Base-by-base conservation (phyloP, 2,888 invertebrate genomes). In the Leptarthrus brevirostris region DNA sequence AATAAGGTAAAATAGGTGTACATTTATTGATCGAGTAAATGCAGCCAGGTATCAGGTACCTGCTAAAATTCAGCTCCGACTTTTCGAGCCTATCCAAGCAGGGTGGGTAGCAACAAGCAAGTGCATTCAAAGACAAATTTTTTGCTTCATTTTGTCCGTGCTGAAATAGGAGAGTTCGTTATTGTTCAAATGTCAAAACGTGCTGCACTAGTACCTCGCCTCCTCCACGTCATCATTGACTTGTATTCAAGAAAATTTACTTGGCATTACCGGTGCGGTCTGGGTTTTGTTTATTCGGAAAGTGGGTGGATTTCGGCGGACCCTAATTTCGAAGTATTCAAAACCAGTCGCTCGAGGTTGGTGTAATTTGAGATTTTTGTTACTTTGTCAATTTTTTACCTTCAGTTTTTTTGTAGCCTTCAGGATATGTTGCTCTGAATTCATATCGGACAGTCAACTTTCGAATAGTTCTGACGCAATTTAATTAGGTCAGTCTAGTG, bases 251-350 rank as follows among this genome's bases (percentile, higher is more conserved):
- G 26, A 40, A 26, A 8, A 16, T 2, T 14, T 26, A 4, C n/a
- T 26, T 8, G 54, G 26, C 14, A 54, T 54, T 54, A 26, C n/a
- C 24, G 30, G 14, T 30, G 49, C 20, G 16, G 49, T 26, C 24
- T 30, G 22, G 52, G 18, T 34, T 12, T 69, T 58, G 69, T 40
- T 64, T 64, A 24, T 24, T 12, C 12, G 16, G 69, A 52, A 49
- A 69, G 69, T 69, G 69, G 69, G 69, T 69, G 69, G 49, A 52
- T 52, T 69, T 69, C 34, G 52, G 49, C 18, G 52, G 69, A 69
- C 69, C 69, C 52, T 69, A 52, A 69, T 69, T 69, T 52, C 52
- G 52, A 34, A 26, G 49, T 69, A 52, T 69, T 69, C 69, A 52
- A 69, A 52, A 69, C 69, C 52, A 52, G 69, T 69, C 52, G 52